Evolutionary conservation across 2,113 vertebrate genomes (phyloP).

Genomic region (Panurus biarmicus): DNA sequence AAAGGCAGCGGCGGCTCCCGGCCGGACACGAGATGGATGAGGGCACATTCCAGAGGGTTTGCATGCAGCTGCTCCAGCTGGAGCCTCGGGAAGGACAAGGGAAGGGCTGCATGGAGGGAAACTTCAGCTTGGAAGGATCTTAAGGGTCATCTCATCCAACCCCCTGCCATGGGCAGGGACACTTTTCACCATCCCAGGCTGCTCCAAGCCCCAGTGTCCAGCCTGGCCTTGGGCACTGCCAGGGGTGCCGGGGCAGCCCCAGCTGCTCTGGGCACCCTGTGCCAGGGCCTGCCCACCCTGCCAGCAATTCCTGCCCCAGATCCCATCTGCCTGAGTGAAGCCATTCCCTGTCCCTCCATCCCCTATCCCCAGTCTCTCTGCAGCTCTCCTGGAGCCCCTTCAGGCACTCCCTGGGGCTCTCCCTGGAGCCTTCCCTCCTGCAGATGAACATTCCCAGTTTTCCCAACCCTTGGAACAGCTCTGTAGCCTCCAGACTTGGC

Average conservation of each 20-base stretch:
- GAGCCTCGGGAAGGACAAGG: rapidly evolving
- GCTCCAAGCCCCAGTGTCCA: no score
- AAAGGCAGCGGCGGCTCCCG: not conserved
- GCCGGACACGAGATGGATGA: not conserved
- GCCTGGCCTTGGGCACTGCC: no score
- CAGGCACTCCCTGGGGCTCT: not conserved
- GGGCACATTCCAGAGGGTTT: not conserved
- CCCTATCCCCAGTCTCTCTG: not conserved
- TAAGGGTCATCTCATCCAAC: not conserved
- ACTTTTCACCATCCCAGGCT: not conserved
- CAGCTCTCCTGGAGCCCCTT: not conserved
- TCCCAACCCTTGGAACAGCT: not conserved
- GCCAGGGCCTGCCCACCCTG: no score
- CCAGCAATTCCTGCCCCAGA: not conserved
- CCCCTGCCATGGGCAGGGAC: not conserved
- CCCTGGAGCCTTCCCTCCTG: not conserved
- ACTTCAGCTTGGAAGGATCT: no score
- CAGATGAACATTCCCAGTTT: not conserved
- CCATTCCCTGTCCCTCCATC: not conserved
- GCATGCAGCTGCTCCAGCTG: not conserved
- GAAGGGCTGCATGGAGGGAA: not conserved
- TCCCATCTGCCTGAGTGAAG: no score
- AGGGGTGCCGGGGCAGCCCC: no score
- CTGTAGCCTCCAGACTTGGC: rapidly evolving
- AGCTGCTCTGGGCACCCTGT: no score